Evolutionary conservation across 2,113 vertebrate species (phyloP).

Genomic region (Myotis davidii): DNA sequence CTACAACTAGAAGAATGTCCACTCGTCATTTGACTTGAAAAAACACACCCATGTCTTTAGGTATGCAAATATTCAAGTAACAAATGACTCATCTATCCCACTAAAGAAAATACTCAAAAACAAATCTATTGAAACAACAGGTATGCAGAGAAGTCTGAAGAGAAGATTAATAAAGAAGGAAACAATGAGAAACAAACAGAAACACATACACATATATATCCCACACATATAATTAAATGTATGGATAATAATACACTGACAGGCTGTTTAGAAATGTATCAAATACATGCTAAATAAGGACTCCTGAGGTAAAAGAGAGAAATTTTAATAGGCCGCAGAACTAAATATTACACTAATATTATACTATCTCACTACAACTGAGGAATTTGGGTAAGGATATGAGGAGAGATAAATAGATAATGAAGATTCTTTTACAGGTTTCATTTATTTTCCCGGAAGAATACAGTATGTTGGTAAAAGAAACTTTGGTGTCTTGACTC

Average conservation of each 20-base stretch:
- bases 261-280: neutral
- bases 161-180: neutral
- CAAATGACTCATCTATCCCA: neutral
- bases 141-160: neutral
- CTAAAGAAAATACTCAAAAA: constrained; percentile 21
- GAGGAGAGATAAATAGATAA: neutral
- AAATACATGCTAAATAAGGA: neutral
- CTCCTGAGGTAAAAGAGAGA: neutral
- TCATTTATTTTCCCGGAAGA: neutral
- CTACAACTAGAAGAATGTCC: neutral
- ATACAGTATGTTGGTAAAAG: neutral
- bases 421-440: neutral
- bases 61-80: neutral
- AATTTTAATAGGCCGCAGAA: neutral
- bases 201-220: neutral
- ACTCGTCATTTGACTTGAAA: neutral
- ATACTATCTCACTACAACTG: neutral
- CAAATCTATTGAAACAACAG: neutral
- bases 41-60: neutral
- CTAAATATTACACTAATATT: neutral
- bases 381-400: neutral
- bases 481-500: neutral
- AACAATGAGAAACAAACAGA: neutral
- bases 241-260: neutral
- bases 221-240: neutral